Evolutionary conservation across 2,888 invertebrate genomes (phyloP), one percentile per base, ranked within the genome.

Genomic region (Graphium colonna): DNA sequence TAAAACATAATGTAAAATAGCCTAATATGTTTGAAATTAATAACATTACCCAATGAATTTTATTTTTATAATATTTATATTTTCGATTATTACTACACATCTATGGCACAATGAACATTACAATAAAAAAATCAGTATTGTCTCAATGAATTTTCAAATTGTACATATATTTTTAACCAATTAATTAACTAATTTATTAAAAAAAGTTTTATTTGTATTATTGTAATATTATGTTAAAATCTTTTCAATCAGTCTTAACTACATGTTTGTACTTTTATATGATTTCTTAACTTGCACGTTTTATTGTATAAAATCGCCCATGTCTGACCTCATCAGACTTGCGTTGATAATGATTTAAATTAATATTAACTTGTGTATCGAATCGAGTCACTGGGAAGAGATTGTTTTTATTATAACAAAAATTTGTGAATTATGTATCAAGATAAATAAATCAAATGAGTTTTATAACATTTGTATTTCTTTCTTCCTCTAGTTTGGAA

Each of bases 371-470:
- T 52, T 48, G 15, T 38, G 38, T 42, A 40, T 45, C 44, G 39
- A 41, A 33, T 18, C 43, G 44, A 48, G 17, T 26, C 38, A 41
- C 26, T 44, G 53, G n/a, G n/a, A n/a, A 45, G 40, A 12, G 1
- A 12, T 36, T 36, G 9, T 44, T 47, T 52, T 16, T 21, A 43
- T 48, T n/a, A 28, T 28, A 12, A 36, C 9, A n/a, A 45, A 28
- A 16, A 38, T 42, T 48, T 26, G 44, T 48, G 44, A 49, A 42
- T 17, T 47, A 46, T 42, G 17, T 28, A 45, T 26, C 12, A 13
- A 3, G 36, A 47, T 51, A 47, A 51, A 55, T 51, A 55, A 50
- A 53, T 26, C 13, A 42, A 39, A 53, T 48, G 52, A 47, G 42
- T 47, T 47, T 47, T 36, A 16, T 10, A 8, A 28, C 2, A 26